These are phyloP conservation scores for Parasteatoda tepidariorum DNA, from an alignment of 1,140 invertebrate genomes.

Conservation along the genomic window DNA sequence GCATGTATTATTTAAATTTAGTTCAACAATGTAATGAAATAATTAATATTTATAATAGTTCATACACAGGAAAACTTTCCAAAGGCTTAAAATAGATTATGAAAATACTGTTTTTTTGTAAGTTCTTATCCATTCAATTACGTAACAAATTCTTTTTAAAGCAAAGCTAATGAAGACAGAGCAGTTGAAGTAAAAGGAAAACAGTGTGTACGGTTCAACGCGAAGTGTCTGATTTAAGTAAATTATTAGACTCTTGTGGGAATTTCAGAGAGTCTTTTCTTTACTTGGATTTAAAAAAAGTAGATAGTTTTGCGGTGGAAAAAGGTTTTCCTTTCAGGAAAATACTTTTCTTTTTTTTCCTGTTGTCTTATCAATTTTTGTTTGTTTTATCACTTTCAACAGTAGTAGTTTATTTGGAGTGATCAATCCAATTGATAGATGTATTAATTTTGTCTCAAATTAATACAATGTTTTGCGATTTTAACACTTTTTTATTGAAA, in stretches of 20 bases:
- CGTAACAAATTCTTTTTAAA: slow-evolving; percentile 28
- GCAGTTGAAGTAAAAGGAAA: slow-evolving; percentile 48
- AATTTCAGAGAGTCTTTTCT: slow-evolving; percentile 34
- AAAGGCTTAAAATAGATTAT: slow-evolving; percentile 36
- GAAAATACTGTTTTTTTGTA: slow-evolving; percentile 29
- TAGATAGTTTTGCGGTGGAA: background rate
- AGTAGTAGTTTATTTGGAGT: slow-evolving; percentile 15
- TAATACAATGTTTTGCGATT: too few species aligned
- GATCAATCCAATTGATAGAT: too few species aligned
- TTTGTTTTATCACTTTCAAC: slow-evolving; percentile 36
- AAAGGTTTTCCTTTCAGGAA: slow-evolving; percentile 4
- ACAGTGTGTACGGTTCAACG: slow-evolving; percentile 52
- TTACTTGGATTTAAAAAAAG: slow-evolving; percentile 36
- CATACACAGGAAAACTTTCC: too few species aligned
- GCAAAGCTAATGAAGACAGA: slow-evolving; percentile 49
- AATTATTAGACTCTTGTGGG: slow-evolving; percentile 30
- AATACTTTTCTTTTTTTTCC: background rate
- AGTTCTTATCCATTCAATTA: slow-evolving; percentile 29
- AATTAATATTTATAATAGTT: too few species aligned
- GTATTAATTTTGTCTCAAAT: too few species aligned
- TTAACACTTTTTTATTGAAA: too few species aligned
- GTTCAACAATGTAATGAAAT: too few species aligned
- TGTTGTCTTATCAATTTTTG: background rate
- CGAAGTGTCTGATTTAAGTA: slow-evolving; percentile 56
- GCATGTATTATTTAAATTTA: too few species aligned